These are phyloP conservation scores for Polydesmus complanatus DNA, from an alignment of 2,888 invertebrate genomes.

Conservation along the genomic window DNA sequence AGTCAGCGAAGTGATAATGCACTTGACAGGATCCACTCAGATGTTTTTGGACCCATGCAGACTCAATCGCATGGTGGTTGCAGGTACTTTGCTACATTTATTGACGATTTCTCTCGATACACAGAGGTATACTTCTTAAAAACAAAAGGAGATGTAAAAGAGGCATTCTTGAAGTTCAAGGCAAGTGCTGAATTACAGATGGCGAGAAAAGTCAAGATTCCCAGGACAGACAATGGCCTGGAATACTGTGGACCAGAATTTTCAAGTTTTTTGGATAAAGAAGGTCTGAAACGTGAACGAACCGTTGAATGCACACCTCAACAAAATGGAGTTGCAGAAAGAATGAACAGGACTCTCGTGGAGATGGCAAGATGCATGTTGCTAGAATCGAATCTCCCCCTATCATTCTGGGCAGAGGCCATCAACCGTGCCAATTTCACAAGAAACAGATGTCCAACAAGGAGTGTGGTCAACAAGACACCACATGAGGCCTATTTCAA, in stretches of 20 bases:
- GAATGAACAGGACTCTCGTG: constrained; percentile 15
- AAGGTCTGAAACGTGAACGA: neutral
- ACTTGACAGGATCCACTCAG: neutral
- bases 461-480: neutral
- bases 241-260: neutral
- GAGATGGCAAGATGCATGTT: constrained; percentile 16
- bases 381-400: constrained; percentile 10
- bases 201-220: neutral
- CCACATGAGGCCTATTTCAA: constrained; percentile 4
- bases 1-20: neutral
- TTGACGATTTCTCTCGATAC: neutral
- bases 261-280: neutral
- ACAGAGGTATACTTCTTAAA: neutral
- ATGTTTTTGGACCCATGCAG: neutral
- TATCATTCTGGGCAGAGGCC: constrained; percentile 18
- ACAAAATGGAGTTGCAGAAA: constrained; percentile 17
- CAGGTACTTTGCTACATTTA: neutral
- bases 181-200: neutral
- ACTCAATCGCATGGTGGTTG: neutral
- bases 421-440: constrained; percentile 14
- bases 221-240: neutral
- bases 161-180: neutral
- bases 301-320: constrained; percentile 11
- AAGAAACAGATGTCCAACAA: constrained; percentile 4
- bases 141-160: neutral